phyloP scores from a whole-genome alignment of 2,888 invertebrate species.

The Idaea biselata region DNA sequence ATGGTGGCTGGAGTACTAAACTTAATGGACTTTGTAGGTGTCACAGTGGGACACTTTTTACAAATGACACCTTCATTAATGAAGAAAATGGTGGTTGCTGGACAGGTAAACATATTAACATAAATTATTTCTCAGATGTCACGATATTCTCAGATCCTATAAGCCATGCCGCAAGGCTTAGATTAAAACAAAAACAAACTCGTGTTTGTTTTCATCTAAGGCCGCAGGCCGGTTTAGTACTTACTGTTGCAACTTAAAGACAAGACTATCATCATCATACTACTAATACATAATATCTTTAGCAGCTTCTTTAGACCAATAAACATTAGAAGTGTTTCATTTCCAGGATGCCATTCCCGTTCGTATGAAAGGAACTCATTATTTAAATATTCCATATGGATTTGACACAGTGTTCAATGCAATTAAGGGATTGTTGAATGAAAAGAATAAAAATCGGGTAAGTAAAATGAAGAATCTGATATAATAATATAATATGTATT shows the following conservation, averaged over 20 bases:
- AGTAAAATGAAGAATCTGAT: conserved; percentile 34
- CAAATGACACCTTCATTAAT: conserved; percentile 74
- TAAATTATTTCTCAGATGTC: too few relatives aligned
- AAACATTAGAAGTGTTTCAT: background rate
- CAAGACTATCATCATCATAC: too few relatives aligned
- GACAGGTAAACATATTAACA: conserved; percentile 47
- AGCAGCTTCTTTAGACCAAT: too few relatives aligned
- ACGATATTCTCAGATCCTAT: too few relatives aligned
- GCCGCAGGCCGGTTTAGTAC: too few relatives aligned
- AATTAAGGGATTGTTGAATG: conserved; percentile 76
- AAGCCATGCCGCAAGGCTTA: too few relatives aligned
- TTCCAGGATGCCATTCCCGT: conserved; percentile 81
- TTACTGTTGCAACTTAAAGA: too few relatives aligned
- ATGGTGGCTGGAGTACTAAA: conserved; percentile 62
- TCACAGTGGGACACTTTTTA: conserved; percentile 71
- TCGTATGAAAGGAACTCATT: conserved; percentile 81
- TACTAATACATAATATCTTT: too few relatives aligned
- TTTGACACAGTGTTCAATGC: conserved; percentile 79
- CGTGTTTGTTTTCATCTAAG: too few relatives aligned
- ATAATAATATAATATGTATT: too few relatives aligned
- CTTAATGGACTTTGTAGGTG: conserved; percentile 74
- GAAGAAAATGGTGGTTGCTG: conserved; percentile 71
- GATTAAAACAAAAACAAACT: too few relatives aligned
- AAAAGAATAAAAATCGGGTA: conserved; percentile 80
- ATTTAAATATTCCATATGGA: conserved; percentile 77